Base-by-base conservation (phyloP, 2,888 invertebrate genomes). In the Eustalomyia histrio region DNA sequence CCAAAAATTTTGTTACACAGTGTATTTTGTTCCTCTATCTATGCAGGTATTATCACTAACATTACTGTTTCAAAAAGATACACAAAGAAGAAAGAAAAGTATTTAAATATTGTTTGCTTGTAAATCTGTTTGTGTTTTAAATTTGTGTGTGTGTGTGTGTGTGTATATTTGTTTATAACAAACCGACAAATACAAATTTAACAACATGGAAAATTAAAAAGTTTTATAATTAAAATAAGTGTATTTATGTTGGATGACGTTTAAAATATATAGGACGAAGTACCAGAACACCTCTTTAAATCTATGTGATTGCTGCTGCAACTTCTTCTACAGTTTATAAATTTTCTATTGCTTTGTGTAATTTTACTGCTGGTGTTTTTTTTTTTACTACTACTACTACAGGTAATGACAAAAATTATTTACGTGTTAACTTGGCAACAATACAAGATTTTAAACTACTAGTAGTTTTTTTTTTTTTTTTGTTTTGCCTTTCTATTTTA, bases 201-300 rank as follows among this genome's bases (percentile, higher is more conserved):
- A 63, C 52, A 80, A 68, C 55, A 35, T 17, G 16, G 29, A 53
- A 76, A 71, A 75, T 60, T 64, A 73, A 78, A 83, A 84, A 84
- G 65, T 84, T 84, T 83, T 84, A 65, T 84, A 84, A 84, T 84
- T 83, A 84, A 84, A 84, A 80, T 83, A 79, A 84, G 78, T 82
- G 83, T 80, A 74, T 78, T 76, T 79, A 64, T 65, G 50, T 69
- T 75, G 61, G 50, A 10, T 80, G 73, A 60, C 81, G 69, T 74
- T 76, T 63, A 24, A 18, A 18, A 58, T 43, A 9, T 24, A n/a
- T 47, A 14, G 14, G 5, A 47, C 2, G 3, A 47, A 47, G 43
- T 47, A 6, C 43, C 9, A 39, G 2, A n/a, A 12, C 43, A 63
- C 63, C 43, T 76, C 21, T 57, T 61, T 39, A 63, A 57, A 29